These are phyloP conservation scores for Amphilophus citrinellus DNA, from an alignment of 2,113 vertebrate genomes.

Conservation along the genomic window DNA sequence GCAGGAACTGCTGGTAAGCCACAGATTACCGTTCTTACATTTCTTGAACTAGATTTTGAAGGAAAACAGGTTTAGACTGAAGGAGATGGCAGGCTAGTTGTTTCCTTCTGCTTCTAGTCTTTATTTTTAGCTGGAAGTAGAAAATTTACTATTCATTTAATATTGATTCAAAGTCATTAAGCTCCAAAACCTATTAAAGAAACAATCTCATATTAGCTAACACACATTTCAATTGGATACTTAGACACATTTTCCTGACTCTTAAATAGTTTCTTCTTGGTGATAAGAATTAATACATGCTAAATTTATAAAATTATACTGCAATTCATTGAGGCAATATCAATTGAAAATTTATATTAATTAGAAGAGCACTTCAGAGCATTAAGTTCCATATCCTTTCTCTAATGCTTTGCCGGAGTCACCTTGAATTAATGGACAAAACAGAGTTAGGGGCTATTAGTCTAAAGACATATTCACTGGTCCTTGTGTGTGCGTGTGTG, in stretches of 20 bases:
- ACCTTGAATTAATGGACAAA: constrained; percentile 68
- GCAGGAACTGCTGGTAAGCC: neutral
- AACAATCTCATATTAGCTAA: neutral
- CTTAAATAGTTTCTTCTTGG: constrained; percentile 10
- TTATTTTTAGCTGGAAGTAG: neutral
- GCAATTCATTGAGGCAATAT: constrained; percentile 30
- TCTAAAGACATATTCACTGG: constrained; percentile 27
- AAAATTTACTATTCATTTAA: neutral
- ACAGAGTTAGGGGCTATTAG: constrained; percentile 44
- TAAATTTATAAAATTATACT: constrained; percentile 38
- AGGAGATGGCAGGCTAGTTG: fast-evolving
- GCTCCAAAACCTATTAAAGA: constrained; percentile 6
- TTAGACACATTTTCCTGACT: constrained; percentile 23
- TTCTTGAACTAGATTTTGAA: neutral
- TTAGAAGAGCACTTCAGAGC: constrained; percentile 46
- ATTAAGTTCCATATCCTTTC: constrained; percentile 32
- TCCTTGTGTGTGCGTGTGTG: neutral
- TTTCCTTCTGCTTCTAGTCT: neutral
- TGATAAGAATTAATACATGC: constrained; percentile 17
- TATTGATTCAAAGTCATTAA: constrained; percentile 20
- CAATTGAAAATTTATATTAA: constrained; percentile 55
- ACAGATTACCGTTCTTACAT: neutral
- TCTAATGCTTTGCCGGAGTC: constrained; percentile 48
- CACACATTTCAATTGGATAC: neutral
- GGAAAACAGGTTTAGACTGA: neutral